Conservation (phyloP, 2,888 invertebrate genomes). For the Argyresthia goedartella region DNA sequence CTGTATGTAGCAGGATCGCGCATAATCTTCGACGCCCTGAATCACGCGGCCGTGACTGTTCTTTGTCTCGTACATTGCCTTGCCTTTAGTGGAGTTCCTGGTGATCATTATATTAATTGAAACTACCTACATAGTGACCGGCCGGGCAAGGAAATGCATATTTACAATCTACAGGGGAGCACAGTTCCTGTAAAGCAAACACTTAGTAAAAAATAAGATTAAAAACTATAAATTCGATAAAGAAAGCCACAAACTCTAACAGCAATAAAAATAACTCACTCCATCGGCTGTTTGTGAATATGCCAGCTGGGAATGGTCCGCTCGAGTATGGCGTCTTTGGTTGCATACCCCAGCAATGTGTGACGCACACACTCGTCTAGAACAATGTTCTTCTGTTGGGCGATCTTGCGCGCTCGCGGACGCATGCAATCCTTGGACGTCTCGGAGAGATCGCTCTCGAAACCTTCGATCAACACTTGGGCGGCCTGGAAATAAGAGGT, state of each 20-base stretch:
- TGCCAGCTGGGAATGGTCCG: conserved; percentile 36
- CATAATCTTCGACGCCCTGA: conserved; percentile 42
- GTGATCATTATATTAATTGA: background rate
- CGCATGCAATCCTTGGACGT: conserved; percentile 38
- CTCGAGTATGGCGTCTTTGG: conserved; percentile 28
- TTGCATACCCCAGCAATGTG: conserved; percentile 21
- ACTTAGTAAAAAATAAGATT: background rate
- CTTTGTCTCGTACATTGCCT: conserved; percentile 38
- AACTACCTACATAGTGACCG: too few relatives aligned
- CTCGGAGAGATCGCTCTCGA: conserved; percentile 34
- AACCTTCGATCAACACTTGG: conserved; percentile 45
- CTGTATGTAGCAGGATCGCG: conserved; percentile 31
- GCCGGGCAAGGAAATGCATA: too few relatives aligned
- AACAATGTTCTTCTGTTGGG: conserved; percentile 30
- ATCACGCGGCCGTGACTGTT: conserved; percentile 20
- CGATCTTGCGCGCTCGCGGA: conserved; percentile 39
- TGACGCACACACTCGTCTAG: conserved; percentile 23
- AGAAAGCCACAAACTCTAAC: too few relatives aligned
- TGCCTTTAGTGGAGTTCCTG: conserved; percentile 31
- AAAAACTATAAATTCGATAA: background rate
- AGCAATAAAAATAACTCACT: conserved; percentile 32
- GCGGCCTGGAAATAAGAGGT: conserved; percentile 47
- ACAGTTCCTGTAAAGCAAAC: too few relatives aligned
- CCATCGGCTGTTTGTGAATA: conserved; percentile 46
- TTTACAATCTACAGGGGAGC: too few relatives aligned